Evolutionary conservation across 2,888 invertebrate genomes (phyloP).

Genomic region (Aplocera efformata): DNA sequence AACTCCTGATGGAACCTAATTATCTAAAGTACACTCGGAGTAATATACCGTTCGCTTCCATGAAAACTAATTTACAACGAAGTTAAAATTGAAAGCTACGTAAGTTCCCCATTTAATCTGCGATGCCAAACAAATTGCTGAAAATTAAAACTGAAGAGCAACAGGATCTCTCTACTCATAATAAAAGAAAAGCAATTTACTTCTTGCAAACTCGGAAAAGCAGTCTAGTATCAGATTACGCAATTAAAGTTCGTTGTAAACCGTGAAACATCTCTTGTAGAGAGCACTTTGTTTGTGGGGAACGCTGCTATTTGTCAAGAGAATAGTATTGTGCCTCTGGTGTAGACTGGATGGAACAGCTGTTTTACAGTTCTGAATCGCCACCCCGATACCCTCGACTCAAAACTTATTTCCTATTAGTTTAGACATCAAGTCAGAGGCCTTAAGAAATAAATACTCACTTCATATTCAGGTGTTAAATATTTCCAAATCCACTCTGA

Average conservation of each 20-base stretch:
- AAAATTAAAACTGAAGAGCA: constrained; percentile 16
- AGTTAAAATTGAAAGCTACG: constrained; percentile 6
- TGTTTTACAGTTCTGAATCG: not conserved
- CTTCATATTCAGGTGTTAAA: too few relatives aligned
- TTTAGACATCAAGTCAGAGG: too few relatives aligned
- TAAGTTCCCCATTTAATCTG: constrained; percentile 5
- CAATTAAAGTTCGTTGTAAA: constrained; percentile 51
- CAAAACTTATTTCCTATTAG: too few relatives aligned
- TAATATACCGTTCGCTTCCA: not conserved
- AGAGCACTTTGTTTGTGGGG: constrained; percentile 48
- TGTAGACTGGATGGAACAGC: constrained; percentile 9
- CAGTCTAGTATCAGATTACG: constrained; percentile 46
- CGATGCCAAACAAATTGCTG: constrained; percentile 18
- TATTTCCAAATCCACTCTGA: too few relatives aligned
- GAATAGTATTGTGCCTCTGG: constrained; percentile 41
- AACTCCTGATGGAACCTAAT: too few relatives aligned
- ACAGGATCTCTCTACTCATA: constrained; percentile 23
- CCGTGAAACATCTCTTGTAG: constrained; percentile 42
- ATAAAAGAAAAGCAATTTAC: constrained; percentile 35
- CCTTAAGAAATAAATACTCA: too few relatives aligned
- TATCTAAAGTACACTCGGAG: too few relatives aligned
- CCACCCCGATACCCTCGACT: not conserved
- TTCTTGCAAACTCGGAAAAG: constrained; percentile 34
- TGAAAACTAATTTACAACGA: constrained; percentile 6
- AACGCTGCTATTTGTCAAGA: constrained; percentile 45